Conservation (phyloP, 2,113 vertebrate genomes). For the Odontesthes bonariensis region DNA sequence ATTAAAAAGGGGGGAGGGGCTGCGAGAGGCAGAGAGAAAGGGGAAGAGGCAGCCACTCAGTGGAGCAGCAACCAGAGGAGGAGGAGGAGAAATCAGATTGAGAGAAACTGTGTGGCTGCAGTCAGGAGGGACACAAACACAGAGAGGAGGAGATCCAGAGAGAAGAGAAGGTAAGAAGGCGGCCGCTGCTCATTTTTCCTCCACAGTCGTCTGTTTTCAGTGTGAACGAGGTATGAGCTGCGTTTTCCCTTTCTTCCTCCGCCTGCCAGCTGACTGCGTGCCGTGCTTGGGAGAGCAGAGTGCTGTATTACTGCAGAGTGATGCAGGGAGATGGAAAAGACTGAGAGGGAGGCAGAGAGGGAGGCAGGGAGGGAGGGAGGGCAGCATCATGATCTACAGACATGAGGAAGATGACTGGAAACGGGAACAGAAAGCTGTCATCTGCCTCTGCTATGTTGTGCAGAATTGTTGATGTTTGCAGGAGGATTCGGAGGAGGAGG, state of each 20-base stretch:
- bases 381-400: slow-evolving; percentile 52
- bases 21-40: slow-evolving; percentile 16
- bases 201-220: slow-evolving; percentile 19
- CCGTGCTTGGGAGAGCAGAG: slow-evolving; percentile 42
- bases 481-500: not conserved
- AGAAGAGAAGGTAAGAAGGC: slow-evolving; percentile 63
- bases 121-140: slow-evolving; percentile 58
- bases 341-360: slow-evolving; percentile 33
- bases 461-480: not conserved
- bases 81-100: slow-evolving; percentile 64
- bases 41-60: slow-evolving; percentile 58
- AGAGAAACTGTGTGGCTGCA: slow-evolving; percentile 71
- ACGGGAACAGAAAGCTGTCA: slow-evolving; percentile 31
- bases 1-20: slow-evolving; percentile 30
- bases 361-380: slow-evolving; percentile 41
- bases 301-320: slow-evolving; percentile 72
- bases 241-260: slow-evolving; percentile 49
- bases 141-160: slow-evolving; percentile 47
- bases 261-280: slow-evolving; percentile 53
- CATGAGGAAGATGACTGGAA: slow-evolving; percentile 21
- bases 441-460: slow-evolving; percentile 38
- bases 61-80: slow-evolving; percentile 63
- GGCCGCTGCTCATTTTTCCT: not conserved
- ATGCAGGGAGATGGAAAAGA: slow-evolving; percentile 64
- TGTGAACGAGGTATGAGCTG: slow-evolving; percentile 1